Base-by-base conservation (phyloP, 2,888 invertebrate species). In the Caenorhabditis japonica region DNA sequence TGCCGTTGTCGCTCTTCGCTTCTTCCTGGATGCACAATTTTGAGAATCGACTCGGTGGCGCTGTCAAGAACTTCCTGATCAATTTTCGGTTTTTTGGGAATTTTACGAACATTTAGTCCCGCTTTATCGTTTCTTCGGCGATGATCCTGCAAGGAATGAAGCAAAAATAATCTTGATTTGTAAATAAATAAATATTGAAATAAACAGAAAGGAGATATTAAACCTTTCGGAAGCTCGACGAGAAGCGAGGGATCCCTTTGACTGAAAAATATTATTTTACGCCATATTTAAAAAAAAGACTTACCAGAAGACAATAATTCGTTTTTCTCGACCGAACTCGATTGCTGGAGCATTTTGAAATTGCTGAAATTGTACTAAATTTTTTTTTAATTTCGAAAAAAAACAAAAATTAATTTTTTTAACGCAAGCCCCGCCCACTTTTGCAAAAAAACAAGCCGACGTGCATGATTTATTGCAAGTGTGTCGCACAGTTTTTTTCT, bases 401-500 rank as follows among this genome's bases (percentile, higher is more conserved):
- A n/a, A n/a, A n/a, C n/a, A n/a, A 39, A 7, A 39, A 38, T 13
- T 38, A 38, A 38, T 10, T 15, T 38, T 10, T 38, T 38, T 38
- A 4, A 12, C 15, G 38, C 15, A 27, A 4, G 4, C 41, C 43
- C 38, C 41, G 25, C 60, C 60, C 59, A 4, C 17, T 60, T 60
- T 23, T 25, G 34, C 51, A 51, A 51, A 17, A 52, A 49, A 33
- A 10, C 13, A n/a, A n/a, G n/a, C 13, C 15, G 4, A 25, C 3
- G 27, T 27, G 47, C 49, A 15, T n/a, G 25, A 15, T 19, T 5
- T n/a, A 21, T 12, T 27, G 59, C 59, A 59, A 49, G 21, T 3
- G 13, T 15, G 49, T 49, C 41, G 59, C 59, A 33, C 49, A 7
- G 38, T 41, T 41, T n/a, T n/a, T n/a, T n/a, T n/a, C n/a, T n/a